Base-by-base conservation (phyloP, 2,888 invertebrate species). In the Eupithecia abbreviata region DNA sequence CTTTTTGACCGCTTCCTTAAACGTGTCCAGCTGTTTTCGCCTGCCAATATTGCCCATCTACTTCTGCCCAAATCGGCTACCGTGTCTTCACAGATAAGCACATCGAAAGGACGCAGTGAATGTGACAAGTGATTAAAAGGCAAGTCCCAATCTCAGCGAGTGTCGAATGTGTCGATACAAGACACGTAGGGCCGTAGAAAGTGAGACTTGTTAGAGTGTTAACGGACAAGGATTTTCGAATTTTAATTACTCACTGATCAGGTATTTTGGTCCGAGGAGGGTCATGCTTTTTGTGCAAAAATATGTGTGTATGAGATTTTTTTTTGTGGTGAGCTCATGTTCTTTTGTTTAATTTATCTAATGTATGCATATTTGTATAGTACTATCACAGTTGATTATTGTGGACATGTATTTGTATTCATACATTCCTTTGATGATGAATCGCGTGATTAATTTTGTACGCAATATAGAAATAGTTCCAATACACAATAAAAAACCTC, bases 111-210 rank as follows among this genome's bases (percentile, higher is more conserved):
- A 74, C 73, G 67, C 78, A 78, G 78, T 77, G 74, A 81, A 76
- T 78, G 77, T 80, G 77, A 80, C 76, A 79, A 77, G 75, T 80
- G 81, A 81, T 83, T 82, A 81, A 82, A 79, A 80, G 73, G 76
- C 76, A 68, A 47, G n/a, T 18, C 68, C 68, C 18, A 82, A 81
- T 81, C 55, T 18, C 55, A 58, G 55, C 80, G 79, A 18, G 76
- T 65, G 41, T 77, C 79, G 79, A 82, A 58, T 58, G 81, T 83
- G 82, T 82, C 79, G 81, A 83, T 82, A 81, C 77, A 68, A 77
- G 82, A 81, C 80, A 78, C 77, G 78, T 74, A 80, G 80, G 82
- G 80, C 80, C 78, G 82, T 82, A 84, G 82, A 84, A 84, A 84
- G 83, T 83, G 79, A 80, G 80, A 80, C 82, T 83, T 76, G 82